Evolutionary conservation across 2,113 vertebrate species (phyloP), one percentile per base, ranked within the genome.

Genomic region (Cheirogaleus medius): DNA sequence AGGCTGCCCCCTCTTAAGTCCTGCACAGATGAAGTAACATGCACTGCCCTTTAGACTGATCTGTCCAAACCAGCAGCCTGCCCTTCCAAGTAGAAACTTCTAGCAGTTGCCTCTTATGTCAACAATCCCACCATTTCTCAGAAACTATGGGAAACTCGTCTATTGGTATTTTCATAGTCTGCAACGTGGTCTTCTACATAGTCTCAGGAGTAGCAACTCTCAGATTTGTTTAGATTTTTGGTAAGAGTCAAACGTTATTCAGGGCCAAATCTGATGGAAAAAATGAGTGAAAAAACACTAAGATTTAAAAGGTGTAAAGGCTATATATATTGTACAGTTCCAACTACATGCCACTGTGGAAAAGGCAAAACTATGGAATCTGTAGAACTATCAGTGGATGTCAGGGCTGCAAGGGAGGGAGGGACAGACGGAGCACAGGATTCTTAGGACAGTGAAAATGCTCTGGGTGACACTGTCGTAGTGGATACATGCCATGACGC

Each of bases 21-120:
- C 52, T 1, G 0, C 4, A 4, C 20, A 27, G 76, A 56, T 4
- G 54, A 39, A 42, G 27, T 5, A 4, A 15, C 0, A 3, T 34
- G 25, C 52, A 27, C 6, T n/a, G 25, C 37, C 18, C 20, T 25
- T 47, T 15, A 21, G 20, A 29, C 32, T 5, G 6, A 52, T 13
- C 80, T 34, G 66, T 77, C 29, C 34, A 32, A 18, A 44, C 0
- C 5, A 37, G 42, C 56, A 21, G 58, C 10, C 71, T 66, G 64
- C n/a, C 56, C 34, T 78, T 23, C 44, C n/a, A 42, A 1, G 73
- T 0, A 25, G 74, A 12, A 39, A 7, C 13, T 29, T 27, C 47
- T 1, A 47, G 39, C 23, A 58, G n/a, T 4, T 8, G 21, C 2
- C 0, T 17, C 58, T 52, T 6, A 39, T 8, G 15, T 39, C 32